Base-by-base conservation (phyloP, 2,888 invertebrate genomes). In the Tineola bisselliella region DNA sequence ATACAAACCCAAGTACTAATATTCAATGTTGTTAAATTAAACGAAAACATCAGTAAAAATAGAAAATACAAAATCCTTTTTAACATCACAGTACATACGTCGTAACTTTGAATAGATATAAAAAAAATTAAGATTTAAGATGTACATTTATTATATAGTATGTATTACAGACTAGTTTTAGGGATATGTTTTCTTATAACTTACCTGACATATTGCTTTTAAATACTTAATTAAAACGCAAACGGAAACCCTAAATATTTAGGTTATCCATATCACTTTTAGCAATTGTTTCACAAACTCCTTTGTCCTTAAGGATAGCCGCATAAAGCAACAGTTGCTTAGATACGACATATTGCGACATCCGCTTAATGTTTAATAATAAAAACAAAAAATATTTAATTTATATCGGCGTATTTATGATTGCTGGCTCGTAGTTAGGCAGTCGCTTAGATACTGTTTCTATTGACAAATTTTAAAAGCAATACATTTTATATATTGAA, bases 261-360 rank as follows among this genome's bases (percentile, higher is more conserved):
- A 38, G 11, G 38, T 38, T 38, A 38, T 38, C n/a, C 38, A n/a
- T 38, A 12, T 38, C 6, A 12, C 38, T 38, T 48, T 48, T 10
- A 48, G 8, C 15, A 10, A 13, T n/a, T 15, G 13, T 10, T 15
- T 17, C 15, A 8, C 48, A 48, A 15, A 48, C 2, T 48, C 33
- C 58, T 33, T 58, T 58, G 58, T 58, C 58, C 58, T 17, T n/a
- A 8, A n/a, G 30, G 56, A 58, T 31, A 30, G 13, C 58, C 13
- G 58, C 33, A 33, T 60, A 44, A 63, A 54, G 62, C 59, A 38
- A 60, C 63, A 67, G 84, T 84, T 84, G 83, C 84, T 80, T 81
- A 68, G 84, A 67, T 70, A 79, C 79, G 73, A 69, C 69, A 68
- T 73, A 74, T 69, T 81, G 83, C 84, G 83, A 76, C 84, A 82